Evolutionary conservation across 1,140 invertebrate species (phyloP).

Genomic region (Luehdorfia chinensis): DNA sequence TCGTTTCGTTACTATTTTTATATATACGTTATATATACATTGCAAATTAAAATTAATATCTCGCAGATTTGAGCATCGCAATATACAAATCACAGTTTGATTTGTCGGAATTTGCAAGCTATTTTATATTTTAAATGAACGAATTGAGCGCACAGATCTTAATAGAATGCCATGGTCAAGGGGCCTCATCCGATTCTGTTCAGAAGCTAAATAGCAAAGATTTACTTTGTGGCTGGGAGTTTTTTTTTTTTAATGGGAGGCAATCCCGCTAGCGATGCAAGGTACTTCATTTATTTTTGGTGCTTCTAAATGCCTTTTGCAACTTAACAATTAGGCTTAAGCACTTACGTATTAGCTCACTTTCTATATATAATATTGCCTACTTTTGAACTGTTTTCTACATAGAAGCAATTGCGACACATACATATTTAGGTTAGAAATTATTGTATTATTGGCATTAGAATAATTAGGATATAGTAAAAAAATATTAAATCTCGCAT

Average conservation of each 20-base stretch:
- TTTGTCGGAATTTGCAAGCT: slow-evolving; percentile 25
- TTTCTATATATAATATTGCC: too few relatives aligned
- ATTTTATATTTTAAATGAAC: slow-evolving; percentile 64
- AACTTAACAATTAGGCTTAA: slow-evolving; percentile 1
- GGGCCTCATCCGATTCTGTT: slow-evolving; percentile 60
- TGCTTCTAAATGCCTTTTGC: slow-evolving; percentile 7
- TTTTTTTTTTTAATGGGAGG: slow-evolving; percentile 58
- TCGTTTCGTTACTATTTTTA: too few relatives aligned
- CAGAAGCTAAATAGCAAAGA: slow-evolving; percentile 57
- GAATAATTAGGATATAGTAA: too few relatives aligned
- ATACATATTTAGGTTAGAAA: too few relatives aligned
- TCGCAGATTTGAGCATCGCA: too few relatives aligned
- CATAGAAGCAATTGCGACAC: too few relatives aligned
- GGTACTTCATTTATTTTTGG: slow-evolving; percentile 5
- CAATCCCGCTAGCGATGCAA: slow-evolving; percentile 7
- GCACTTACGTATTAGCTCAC: neutral
- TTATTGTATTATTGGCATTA: too few relatives aligned
- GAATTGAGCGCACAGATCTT: slow-evolving; percentile 60
- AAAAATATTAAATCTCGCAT: too few relatives aligned
- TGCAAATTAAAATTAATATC: too few relatives aligned
- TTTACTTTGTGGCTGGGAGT: slow-evolving; percentile 61
- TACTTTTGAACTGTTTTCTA: too few relatives aligned
- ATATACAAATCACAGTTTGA: too few relatives aligned
- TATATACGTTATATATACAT: too few relatives aligned
- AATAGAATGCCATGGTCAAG: slow-evolving; percentile 53